Percentiles rank a stretch among this genome's conserved stretches.
Conservation (phyloP, 2,797 vertebrate genomes). For the Gymnocypris eckloni region DNA sequence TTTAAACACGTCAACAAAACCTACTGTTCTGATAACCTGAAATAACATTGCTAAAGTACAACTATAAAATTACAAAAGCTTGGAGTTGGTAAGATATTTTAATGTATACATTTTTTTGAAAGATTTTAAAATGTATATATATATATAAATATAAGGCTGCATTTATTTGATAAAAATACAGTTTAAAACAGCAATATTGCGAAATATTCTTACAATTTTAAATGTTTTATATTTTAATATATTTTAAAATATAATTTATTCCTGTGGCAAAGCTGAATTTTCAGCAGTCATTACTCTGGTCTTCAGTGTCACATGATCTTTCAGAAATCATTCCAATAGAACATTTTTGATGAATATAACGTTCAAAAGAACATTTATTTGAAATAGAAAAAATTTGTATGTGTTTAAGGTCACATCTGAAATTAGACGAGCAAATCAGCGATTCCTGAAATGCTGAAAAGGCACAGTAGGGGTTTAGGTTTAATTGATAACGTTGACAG, state of each 20-base stretch:
- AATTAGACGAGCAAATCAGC: neutral
- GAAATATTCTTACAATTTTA: neutral
- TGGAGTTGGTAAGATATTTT: neutral
- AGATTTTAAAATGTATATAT: no score
- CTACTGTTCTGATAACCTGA: neutral
- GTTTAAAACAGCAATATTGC: neutral
- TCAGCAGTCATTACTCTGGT: no score
- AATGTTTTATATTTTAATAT: neutral
- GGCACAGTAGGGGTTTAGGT: constrained; percentile 20
- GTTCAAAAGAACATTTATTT: no score
- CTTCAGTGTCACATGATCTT: no score
- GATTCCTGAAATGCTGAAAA: neutral
- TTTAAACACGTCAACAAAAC: neutral
- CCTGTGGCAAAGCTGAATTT: neutral
- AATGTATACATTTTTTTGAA: no score
- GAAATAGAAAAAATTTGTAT: no score
- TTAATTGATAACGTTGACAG: constrained; percentile 2
- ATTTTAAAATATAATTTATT: neutral
- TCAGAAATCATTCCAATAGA: no score
- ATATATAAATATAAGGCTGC: neutral
- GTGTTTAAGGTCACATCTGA: neutral
- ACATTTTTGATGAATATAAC: no score
- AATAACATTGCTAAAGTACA: neutral
- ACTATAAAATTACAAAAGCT: neutral
- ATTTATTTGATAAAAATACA: neutral